Evolutionary conservation across 2,113 vertebrate species (phyloP).

Genomic region (Neogale vison): DNA sequence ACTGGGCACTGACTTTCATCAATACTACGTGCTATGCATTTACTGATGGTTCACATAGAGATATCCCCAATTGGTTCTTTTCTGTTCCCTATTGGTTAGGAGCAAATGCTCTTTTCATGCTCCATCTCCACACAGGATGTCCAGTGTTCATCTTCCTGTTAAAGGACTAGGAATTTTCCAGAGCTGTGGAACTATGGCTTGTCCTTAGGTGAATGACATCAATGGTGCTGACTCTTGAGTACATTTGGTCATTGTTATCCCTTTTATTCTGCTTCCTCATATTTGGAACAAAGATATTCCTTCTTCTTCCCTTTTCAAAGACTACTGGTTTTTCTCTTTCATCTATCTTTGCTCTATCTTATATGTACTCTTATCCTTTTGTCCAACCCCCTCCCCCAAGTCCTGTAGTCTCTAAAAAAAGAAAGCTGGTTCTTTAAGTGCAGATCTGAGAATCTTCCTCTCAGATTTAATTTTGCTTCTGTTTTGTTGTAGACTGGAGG

Average conservation of each 20-base stretch:
- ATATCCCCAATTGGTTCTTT: accelerated
- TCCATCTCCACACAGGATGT: background rate
- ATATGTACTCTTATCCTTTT: background rate
- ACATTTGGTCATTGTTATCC: background rate
- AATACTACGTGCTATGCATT: background rate
- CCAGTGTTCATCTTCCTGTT: accelerated
- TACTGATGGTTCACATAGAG: background rate
- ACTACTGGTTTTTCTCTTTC: background rate
- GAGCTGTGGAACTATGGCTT: background rate
- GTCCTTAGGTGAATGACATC: background rate
- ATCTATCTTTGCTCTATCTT: background rate
- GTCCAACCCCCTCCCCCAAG: accelerated
- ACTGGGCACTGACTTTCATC: background rate
- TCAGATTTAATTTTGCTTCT: background rate
- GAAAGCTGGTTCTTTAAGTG: background rate
- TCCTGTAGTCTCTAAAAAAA: background rate
- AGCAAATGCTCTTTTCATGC: background rate
- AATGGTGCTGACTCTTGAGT: background rate
- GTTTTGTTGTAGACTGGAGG: background rate
- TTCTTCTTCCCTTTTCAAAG: background rate
- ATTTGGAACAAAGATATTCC: background rate
- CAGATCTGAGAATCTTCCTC: background rate
- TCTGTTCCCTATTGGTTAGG: background rate
- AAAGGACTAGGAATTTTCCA: background rate
- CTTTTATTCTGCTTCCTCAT: background rate